These are phyloP conservation scores for Elysia crispata DNA, from an alignment of 2,888 invertebrate species.

Conservation along the genomic window DNA sequence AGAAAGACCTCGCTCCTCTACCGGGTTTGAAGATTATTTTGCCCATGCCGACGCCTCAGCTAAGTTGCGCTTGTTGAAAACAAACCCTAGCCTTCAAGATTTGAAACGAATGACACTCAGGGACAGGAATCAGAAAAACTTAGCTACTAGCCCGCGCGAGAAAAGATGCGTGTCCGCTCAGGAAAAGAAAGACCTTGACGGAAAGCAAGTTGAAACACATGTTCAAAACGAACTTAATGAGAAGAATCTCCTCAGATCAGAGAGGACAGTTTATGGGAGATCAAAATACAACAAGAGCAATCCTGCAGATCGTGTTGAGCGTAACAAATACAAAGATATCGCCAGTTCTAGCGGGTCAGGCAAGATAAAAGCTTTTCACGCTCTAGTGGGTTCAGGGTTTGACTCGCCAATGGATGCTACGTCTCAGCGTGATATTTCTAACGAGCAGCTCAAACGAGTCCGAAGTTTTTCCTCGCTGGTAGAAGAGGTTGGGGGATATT, in stretches of 20 bases:
- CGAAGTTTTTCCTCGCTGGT: neutral
- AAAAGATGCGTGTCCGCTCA: too few species aligned
- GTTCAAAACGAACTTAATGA: too few species aligned
- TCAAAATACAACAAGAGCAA: too few species aligned
- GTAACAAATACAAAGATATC: neutral
- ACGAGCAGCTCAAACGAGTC: neutral
- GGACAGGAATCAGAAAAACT: neutral
- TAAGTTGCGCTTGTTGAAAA: neutral
- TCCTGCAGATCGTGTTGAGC: too few species aligned
- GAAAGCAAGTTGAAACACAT: too few species aligned
- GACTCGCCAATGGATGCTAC: too few species aligned
- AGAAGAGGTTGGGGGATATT: constrained; percentile 14
- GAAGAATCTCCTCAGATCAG: too few species aligned
- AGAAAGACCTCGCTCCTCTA: neutral
- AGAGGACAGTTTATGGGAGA: too few species aligned
- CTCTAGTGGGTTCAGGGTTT: constrained; percentile 16
- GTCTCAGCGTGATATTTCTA: neutral
- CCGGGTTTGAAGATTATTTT: constrained; percentile 17
- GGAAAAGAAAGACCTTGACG: too few species aligned
- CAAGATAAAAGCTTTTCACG: constrained; percentile 40
- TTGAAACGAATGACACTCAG: neutral
- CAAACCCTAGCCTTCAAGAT: neutral
- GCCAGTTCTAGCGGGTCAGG: constrained; percentile 1
- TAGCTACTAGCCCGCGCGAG: too few species aligned
- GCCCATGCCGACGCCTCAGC: neutral